phyloP scores from a whole-genome alignment of 2,888 invertebrate species.

The Drosophila sordidapex region DNA sequence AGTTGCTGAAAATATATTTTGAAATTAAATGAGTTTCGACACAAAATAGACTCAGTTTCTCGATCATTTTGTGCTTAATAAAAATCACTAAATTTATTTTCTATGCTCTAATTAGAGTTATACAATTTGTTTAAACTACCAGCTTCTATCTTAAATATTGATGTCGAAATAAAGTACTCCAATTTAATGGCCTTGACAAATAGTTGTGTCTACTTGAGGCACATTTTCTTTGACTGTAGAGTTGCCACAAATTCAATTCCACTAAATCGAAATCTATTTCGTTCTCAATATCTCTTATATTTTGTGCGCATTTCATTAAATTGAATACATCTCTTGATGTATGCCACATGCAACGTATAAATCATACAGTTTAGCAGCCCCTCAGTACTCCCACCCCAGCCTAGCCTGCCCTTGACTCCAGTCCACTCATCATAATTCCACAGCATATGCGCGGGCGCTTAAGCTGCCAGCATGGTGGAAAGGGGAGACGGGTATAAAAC shows the following conservation, averaged over 20 bases:
- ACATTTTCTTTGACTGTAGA: neutral
- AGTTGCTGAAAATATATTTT: neutral
- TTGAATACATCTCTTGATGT: slow-evolving; percentile 3
- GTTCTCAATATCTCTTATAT: neutral
- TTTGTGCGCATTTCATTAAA: neutral
- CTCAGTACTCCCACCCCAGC: neutral
- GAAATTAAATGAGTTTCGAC: neutral
- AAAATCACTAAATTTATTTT: neutral
- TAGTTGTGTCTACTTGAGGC: neutral
- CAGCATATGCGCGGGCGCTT: slow-evolving; percentile 62
- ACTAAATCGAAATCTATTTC: neutral
- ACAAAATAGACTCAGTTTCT: neutral
- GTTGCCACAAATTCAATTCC: neutral
- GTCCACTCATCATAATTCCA: slow-evolving; percentile 79
- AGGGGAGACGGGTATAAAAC: neutral
- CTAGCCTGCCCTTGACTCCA: neutral
- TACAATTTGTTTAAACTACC: accelerated
- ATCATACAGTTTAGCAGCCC: slow-evolving; percentile 22
- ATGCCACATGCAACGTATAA: slow-evolving; percentile 5
- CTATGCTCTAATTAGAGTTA: accelerated
- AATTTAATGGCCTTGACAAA: neutral
- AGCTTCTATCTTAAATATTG: neutral
- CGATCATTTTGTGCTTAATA: no score
- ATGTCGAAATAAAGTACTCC: neutral
- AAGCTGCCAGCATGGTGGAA: slow-evolving; percentile 27